Evolutionary conservation across 2,888 invertebrate species (phyloP).

Genomic region (Eupsilia transversa): DNA sequence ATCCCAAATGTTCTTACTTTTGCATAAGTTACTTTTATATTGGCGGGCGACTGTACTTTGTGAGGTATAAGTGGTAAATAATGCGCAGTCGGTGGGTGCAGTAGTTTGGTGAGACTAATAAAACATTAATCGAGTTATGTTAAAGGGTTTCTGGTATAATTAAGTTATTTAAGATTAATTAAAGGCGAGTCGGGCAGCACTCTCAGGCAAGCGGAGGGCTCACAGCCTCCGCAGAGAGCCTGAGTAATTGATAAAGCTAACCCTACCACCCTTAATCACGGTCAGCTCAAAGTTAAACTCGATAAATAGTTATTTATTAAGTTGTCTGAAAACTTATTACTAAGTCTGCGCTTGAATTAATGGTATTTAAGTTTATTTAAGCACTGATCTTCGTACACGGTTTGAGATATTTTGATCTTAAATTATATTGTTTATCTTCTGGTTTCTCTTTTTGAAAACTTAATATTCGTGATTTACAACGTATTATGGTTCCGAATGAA

Average conservation of each 20-base stretch:
- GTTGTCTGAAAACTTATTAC: conserved; percentile 76
- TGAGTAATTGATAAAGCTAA: conserved; percentile 87
- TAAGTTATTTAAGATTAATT: conserved; percentile 85
- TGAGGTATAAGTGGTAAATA: conserved; percentile 42
- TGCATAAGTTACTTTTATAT: conserved; percentile 68
- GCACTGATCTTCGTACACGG: neutral
- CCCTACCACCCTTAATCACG: conserved; percentile 81
- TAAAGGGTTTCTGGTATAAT: conserved; percentile 78
- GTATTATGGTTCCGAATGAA: conserved; percentile 17
- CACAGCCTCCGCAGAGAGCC: conserved; percentile 74
- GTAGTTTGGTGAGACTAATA: conserved; percentile 56
- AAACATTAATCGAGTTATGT: conserved; percentile 66
- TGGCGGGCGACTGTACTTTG: conserved; percentile 32
- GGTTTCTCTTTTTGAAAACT: conserved; percentile 31
- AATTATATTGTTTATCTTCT: conserved; percentile 21
- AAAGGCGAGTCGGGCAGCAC: conserved; percentile 74
- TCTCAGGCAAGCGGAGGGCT: conserved; percentile 68
- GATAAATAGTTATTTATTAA: conserved; percentile 79
- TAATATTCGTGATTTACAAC: conserved; percentile 43
- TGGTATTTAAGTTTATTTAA: conserved; percentile 44
- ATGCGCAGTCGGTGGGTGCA: conserved; percentile 30
- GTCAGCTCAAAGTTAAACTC: conserved; percentile 78
- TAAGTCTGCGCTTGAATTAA: conserved; percentile 57
- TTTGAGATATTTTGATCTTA: conserved; percentile 8
- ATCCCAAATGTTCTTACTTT: conserved; percentile 77